Conservation (phyloP, 2,113 vertebrate genomes). For the Dicaeum eximium region DNA sequence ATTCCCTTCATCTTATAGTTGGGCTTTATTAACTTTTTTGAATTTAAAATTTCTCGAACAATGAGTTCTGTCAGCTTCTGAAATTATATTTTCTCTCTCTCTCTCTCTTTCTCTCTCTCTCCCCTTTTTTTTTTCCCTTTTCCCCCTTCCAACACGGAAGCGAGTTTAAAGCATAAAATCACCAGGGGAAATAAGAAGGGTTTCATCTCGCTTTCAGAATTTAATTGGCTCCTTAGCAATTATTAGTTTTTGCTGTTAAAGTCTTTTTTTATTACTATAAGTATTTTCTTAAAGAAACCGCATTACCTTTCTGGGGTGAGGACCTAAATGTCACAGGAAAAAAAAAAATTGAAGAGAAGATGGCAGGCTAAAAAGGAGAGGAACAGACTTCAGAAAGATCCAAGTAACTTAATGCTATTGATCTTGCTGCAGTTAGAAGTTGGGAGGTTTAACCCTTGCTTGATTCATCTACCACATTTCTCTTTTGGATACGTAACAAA, state of each 20-base stretch:
- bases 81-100: constrained; percentile 99
- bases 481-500: neutral
- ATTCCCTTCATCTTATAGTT: constrained; percentile 99
- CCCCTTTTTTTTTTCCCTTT: neutral
- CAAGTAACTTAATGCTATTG: constrained; percentile 61
- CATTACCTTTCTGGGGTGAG: constrained; percentile 74
- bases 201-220: constrained; percentile 99
- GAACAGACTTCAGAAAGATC: constrained; percentile 63
- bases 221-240: constrained; percentile 99
- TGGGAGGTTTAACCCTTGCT: constrained; percentile 63
- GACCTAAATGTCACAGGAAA: constrained; percentile 70
- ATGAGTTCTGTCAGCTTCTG: constrained; percentile 99
- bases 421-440: constrained; percentile 64
- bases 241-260: constrained; percentile 99
- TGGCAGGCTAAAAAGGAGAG: constrained; percentile 50
- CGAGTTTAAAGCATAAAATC: constrained; percentile 99
- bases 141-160: constrained; percentile 86
- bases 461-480: neutral
- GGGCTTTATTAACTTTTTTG: constrained; percentile 99
- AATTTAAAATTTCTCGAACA: constrained; percentile 99
- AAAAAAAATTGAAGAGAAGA: constrained; percentile 57
- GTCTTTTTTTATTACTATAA: constrained; percentile 97
- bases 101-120: constrained; percentile 79
- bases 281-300: constrained; percentile 98
- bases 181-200: constrained; percentile 99